A percentile compares a stretch with the other conserved stretches of the same genome.
Conservation (phyloP, 2,888 invertebrate species). For the Geotrupes spiniger region DNA sequence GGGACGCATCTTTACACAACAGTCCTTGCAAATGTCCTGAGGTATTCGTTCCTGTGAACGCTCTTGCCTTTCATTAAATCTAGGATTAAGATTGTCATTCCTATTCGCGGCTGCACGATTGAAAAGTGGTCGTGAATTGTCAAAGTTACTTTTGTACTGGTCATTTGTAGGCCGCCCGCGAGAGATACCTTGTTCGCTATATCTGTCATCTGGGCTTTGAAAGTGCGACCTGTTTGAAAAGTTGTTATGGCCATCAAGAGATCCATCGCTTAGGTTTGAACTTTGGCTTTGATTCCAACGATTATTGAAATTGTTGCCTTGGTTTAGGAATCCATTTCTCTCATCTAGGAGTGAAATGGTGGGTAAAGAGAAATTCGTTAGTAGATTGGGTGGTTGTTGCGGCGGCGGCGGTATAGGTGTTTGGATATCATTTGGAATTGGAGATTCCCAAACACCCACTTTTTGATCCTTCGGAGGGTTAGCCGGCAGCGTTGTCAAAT, state of each 20-base stretch:
- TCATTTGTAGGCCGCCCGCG: too few relatives aligned
- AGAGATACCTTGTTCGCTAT: too few relatives aligned
- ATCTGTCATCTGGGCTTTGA: too few relatives aligned
- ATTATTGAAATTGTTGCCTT: constrained; percentile 11
- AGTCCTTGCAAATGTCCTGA: constrained; percentile 31
- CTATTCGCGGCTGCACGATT: too few relatives aligned
- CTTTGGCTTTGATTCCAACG: constrained; percentile 18
- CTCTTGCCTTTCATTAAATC: constrained; percentile 18
- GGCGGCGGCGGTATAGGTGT: constrained; percentile 23
- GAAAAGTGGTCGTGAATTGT: too few relatives aligned
- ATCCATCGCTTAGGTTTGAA: constrained; percentile 10
- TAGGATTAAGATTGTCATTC: neutral
- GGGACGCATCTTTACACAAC: constrained; percentile 73
- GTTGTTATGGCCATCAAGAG: neutral
- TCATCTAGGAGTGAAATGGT: constrained; percentile 11
- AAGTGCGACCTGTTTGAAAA: too few relatives aligned
- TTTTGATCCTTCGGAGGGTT: constrained; percentile 17
- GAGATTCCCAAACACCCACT: constrained; percentile 32
- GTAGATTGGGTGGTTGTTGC: constrained; percentile 24
- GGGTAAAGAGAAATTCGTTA: constrained; percentile 6
- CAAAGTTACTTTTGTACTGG: too few relatives aligned
- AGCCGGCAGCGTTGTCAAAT: neutral
- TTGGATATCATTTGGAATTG: constrained; percentile 20
- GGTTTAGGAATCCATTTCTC: constrained; percentile 14
- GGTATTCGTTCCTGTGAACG: neutral